phyloP scores from a whole-genome alignment of 2,888 invertebrate genomes.

The Caenorhabditis imperialis region DNA sequence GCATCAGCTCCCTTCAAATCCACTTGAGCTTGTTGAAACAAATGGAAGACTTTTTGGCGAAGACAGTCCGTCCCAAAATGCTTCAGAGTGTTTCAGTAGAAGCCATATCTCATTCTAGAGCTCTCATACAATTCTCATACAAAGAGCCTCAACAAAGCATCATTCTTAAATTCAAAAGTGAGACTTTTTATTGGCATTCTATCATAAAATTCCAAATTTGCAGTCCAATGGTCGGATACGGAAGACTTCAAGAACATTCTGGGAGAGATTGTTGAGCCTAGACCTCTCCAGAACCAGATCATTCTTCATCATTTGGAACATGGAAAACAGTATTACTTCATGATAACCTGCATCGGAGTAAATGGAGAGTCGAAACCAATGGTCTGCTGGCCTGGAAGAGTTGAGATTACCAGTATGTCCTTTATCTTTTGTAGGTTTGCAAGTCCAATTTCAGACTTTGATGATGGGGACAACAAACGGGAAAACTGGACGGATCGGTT shows the following conservation, averaged over 20 bases:
- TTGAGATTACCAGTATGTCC: constrained; percentile 84
- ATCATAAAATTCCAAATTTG: constrained; percentile 42
- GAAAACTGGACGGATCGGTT: constrained; percentile 58
- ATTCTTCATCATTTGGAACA: constrained; percentile 41
- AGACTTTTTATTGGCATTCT: neutral
- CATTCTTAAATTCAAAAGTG: constrained; percentile 68
- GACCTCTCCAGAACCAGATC: constrained; percentile 23
- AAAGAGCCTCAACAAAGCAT: constrained; percentile 40
- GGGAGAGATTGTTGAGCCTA: constrained; percentile 47
- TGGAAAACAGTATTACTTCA: constrained; percentile 81
- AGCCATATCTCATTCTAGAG: constrained; percentile 48
- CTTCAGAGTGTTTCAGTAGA: constrained; percentile 53
- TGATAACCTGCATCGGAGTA: constrained; percentile 92
- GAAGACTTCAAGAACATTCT: constrained; percentile 88
- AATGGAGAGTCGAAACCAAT: constrained; percentile 90
- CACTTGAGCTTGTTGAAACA: constrained; percentile 41
- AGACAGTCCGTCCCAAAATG: constrained; percentile 31
- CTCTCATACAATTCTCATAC: constrained; percentile 43
- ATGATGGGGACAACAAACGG: constrained; percentile 64
- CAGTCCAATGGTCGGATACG: constrained; percentile 93
- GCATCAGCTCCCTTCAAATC: constrained; percentile 36
- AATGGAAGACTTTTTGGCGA: constrained; percentile 39
- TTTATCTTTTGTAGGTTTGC: no score
- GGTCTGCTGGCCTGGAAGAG: constrained; percentile 87
- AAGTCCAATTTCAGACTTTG: constrained; percentile 69